These are phyloP conservation scores for Meiosimyza platycephala DNA, from an alignment of 2,888 invertebrate genomes.

Conservation along the genomic window DNA sequence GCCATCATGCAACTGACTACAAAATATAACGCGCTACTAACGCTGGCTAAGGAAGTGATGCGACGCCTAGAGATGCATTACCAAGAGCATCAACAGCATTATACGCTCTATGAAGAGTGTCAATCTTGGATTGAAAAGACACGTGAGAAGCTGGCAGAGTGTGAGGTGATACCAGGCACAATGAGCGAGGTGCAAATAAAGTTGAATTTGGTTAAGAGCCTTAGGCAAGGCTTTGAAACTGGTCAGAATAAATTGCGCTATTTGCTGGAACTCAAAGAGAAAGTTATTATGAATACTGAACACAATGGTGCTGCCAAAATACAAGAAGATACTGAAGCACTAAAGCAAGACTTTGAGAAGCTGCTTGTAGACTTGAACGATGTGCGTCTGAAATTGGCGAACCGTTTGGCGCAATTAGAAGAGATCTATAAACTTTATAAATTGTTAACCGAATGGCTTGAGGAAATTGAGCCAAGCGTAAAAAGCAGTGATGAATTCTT, in stretches of 20 bases:
- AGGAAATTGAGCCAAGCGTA: slow-evolving; percentile 87
- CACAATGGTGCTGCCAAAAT: slow-evolving; percentile 88
- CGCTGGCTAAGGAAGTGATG: slow-evolving; percentile 94
- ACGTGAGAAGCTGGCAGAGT: slow-evolving; percentile 84
- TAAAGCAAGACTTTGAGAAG: slow-evolving; percentile 91
- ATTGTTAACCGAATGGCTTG: slow-evolving; percentile 86
- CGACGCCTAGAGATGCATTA: slow-evolving; percentile 90
- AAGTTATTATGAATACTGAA: slow-evolving; percentile 93
- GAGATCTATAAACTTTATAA: slow-evolving; percentile 88
- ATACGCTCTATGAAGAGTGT: slow-evolving; percentile 91
- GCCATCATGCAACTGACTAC: slow-evolving; percentile 96
- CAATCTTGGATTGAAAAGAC: slow-evolving; percentile 93
- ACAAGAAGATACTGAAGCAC: slow-evolving; percentile 88
- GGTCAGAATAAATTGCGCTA: slow-evolving; percentile 89
- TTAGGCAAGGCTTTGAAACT: slow-evolving; percentile 91
- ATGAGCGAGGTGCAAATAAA: slow-evolving; percentile 87
- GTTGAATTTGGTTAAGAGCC: slow-evolving; percentile 85
- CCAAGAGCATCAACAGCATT: slow-evolving; percentile 95
- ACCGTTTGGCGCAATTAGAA: slow-evolving; percentile 82
- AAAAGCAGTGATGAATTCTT: slow-evolving; percentile 78
- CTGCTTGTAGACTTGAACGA: slow-evolving; percentile 84
- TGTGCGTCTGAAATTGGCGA: slow-evolving; percentile 79
- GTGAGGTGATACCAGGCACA: slow-evolving; percentile 83
- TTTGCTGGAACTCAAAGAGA: slow-evolving; percentile 90
- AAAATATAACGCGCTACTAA: slow-evolving; percentile 90